phyloP scores from a whole-genome alignment of 2,113 vertebrate species.

The Phalacrocorax carbo region DNA sequence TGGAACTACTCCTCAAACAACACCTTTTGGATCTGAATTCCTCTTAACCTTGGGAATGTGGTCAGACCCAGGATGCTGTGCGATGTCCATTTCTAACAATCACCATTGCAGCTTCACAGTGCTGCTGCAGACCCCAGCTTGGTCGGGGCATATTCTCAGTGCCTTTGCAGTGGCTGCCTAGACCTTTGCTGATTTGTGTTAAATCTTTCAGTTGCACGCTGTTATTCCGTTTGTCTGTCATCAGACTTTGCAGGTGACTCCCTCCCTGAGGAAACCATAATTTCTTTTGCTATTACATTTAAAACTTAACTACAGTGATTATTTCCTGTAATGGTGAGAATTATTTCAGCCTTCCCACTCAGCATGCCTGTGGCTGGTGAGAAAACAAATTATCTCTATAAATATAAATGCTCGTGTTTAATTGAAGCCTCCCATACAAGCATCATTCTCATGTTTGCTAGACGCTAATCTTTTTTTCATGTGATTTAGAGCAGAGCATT shows the following conservation, averaged over 20 bases:
- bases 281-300: conserved; percentile 10
- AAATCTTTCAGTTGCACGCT: not conserved
- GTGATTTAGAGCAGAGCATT: not conserved
- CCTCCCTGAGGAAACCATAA: not conserved
- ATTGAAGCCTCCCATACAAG: not conserved
- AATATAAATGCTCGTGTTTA: conserved; percentile 5
- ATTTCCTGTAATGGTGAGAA: not conserved
- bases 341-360: conserved; percentile 26
- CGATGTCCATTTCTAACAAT: not conserved
- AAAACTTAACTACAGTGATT: not conserved
- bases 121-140: not conserved
- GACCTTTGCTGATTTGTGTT: not conserved
- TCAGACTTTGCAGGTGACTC: not conserved
- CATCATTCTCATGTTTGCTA: not conserved
- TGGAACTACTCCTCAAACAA: not conserved
- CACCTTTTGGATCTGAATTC: not conserved
- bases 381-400: conserved; percentile 30
- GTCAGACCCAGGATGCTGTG: not conserved
- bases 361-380: not conserved
- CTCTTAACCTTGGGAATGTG: not conserved
- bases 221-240: not conserved
- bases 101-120: not conserved
- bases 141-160: not conserved
- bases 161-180: not conserved
- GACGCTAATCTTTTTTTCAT: not conserved